phyloP scores from a whole-genome alignment of 2,888 invertebrate genomes.

The Globia sparganii region DNA sequence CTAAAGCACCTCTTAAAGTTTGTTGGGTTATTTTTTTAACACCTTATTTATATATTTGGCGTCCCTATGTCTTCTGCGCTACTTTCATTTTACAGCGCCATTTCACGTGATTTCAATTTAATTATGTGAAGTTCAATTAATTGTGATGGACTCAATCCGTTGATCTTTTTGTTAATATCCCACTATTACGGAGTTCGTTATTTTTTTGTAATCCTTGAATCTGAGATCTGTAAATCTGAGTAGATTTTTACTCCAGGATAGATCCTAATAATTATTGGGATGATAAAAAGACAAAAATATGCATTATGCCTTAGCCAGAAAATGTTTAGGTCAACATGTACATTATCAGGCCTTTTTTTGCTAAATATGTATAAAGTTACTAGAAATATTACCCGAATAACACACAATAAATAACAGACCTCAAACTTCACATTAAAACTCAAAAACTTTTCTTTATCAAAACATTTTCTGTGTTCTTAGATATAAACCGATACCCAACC shows the following conservation, averaged over 20 bases:
- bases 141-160: conserved; percentile 19
- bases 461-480: conserved; percentile 23
- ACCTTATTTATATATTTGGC: no score
- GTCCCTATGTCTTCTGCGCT: background rate
- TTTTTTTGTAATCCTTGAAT: background rate
- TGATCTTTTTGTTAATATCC: conserved; percentile 19
- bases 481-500: background rate
- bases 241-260: no score
- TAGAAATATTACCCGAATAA: background rate
- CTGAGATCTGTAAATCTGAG: no score
- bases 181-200: conserved; percentile 3
- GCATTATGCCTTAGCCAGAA: background rate
- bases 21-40: no score
- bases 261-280: background rate
- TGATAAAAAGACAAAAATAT: background rate
- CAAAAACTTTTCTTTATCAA: conserved; percentile 12
- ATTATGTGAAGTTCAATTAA: no score
- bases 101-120: conserved; percentile 21
- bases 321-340: background rate
- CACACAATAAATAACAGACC: background rate
- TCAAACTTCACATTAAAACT: background rate
- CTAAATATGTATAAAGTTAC: background rate
- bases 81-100: conserved; percentile 7
- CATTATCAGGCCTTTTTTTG: background rate
- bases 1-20: no score